Base-by-base conservation (phyloP, 2,888 invertebrate species). In the Cephus nigrinus region DNA sequence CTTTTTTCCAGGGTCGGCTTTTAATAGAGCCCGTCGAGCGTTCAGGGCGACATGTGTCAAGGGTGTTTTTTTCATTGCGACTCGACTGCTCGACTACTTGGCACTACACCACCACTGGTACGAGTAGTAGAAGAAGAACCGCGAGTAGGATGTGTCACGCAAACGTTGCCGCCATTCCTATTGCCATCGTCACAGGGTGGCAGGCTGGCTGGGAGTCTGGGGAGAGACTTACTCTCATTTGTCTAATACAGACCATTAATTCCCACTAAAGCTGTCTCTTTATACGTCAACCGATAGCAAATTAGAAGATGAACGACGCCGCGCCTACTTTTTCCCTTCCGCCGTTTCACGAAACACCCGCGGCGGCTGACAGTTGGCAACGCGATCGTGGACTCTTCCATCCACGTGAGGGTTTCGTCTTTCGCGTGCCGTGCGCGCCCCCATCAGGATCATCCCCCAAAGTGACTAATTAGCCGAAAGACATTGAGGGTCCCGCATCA, bases 231-330 rank as follows among this genome's bases (percentile, higher is more conserved):
- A 77, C 78, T 69, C 80, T 86, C 82, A 79, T 86, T 83, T 86
- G 80, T 80, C 76, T 74, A 80, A 81, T 81, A 82, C 83, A 75
- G 80, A 78, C 82, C 80, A 83, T 86, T 86, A 84, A 84, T 85
- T 83, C 82, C 80, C 84, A 80, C 73, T 75, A 77, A 73, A 78
- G 55, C 69, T 72, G 73, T 68, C 79, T 77, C 73, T 76, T 76
- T 80, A 80, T 74, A 36, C 75, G 78, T 76, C 76, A 75, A 31
- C 76, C 34, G 33, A 73, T 81, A 76, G 75, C 76, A 75, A 78
- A 80, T 78, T 78, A 72, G 69, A 78, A 36, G 78, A 71, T 31
- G 71, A 15, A 33, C 71, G 71, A 23, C 71, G 15, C 31, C 71
- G 71, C 69, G 30, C 69, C 69, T 15, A 30, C 69, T 69, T 69